Base-by-base conservation (phyloP, 2,888 invertebrate genomes). In the Formica aserva region DNA sequence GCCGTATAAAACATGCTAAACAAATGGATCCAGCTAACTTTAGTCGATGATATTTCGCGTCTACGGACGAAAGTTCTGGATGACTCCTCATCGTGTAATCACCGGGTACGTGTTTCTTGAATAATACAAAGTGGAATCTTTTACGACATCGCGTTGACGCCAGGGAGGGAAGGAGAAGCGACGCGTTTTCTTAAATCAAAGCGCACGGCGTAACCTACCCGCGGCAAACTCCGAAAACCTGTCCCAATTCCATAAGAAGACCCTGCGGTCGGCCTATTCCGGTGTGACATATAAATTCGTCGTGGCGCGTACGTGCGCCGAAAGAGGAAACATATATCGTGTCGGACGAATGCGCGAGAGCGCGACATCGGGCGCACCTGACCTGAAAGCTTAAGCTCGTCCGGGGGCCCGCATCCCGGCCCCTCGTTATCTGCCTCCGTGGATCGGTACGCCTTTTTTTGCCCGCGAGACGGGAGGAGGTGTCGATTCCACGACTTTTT, bases 291-390 rank as follows among this genome's bases (percentile, higher is more conserved):
- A 92, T 92, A 92, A 92, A 92, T 91, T 92, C 91, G 90, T 91
- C 87, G 91, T 84, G 87, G 90, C 86, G 86, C 85, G 90, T 92
- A 92, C 92, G 92, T 92, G 92, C 92, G 89, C 84, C 92, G 89
- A 89, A 91, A 91, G 90, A 90, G 92, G 91, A 92, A 92, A 91
- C 91, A 91, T 91, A 88, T 90, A 92, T 90, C 88, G 91, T 90
- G 90, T 89, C 85, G 88, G 86, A 82, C 88, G 87, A 90, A 85
- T 90, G 91, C 90, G 91, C 88, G 90, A 91, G 87, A 90, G 91
- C 90, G 91, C 92, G 92, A 91, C 90, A 89, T 87, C 88, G 88
- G 85, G 88, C 91, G 92, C 92, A 93, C 93, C 92, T 93, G 93
- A 93, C 92, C 91, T 92, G 93, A 93, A 93, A 93, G 89, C 91